phyloP scores from a whole-genome alignment of 2,888 invertebrate genomes.

The Phania funesta region DNA sequence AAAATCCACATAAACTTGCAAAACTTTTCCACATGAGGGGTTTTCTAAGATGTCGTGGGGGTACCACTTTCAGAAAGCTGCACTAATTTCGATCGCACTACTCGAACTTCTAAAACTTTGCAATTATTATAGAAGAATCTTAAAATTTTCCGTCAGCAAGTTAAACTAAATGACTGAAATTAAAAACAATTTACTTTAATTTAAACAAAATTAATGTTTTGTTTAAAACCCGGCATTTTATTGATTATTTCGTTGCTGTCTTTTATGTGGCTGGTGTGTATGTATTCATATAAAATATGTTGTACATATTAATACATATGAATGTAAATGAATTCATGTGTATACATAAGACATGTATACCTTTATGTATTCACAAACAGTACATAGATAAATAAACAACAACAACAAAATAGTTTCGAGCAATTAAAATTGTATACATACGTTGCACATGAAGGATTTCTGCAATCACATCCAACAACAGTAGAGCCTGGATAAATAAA shows the following conservation, averaged over 20 bases:
- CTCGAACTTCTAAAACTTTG: no score
- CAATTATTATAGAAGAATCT: neutral
- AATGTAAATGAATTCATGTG: neutral
- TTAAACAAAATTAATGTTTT: neutral
- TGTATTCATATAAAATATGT: neutral
- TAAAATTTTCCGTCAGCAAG: neutral
- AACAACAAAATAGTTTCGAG: slow-evolving; percentile 21
- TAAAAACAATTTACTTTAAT: neutral
- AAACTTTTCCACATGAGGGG: no score
- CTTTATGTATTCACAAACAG: slow-evolving; percentile 9
- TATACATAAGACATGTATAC: neutral
- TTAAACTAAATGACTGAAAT: neutral
- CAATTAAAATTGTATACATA: slow-evolving; percentile 50
- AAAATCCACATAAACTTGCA: no score
- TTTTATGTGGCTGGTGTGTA: neutral
- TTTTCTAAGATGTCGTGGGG: no score
- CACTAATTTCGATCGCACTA: no score
- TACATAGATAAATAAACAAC: neutral
- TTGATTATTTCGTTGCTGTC: slow-evolving; percentile 35
- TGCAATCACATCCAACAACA: neutral
- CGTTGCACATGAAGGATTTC: neutral
- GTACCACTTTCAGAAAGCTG: no score
- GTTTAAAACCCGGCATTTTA: slow-evolving; percentile 51
- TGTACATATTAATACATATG: neutral
- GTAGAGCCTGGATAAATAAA: slow-evolving; percentile 3